Conservation (phyloP, 1,140 invertebrate genomes). For the Conopomorpha cramerella region DNA sequence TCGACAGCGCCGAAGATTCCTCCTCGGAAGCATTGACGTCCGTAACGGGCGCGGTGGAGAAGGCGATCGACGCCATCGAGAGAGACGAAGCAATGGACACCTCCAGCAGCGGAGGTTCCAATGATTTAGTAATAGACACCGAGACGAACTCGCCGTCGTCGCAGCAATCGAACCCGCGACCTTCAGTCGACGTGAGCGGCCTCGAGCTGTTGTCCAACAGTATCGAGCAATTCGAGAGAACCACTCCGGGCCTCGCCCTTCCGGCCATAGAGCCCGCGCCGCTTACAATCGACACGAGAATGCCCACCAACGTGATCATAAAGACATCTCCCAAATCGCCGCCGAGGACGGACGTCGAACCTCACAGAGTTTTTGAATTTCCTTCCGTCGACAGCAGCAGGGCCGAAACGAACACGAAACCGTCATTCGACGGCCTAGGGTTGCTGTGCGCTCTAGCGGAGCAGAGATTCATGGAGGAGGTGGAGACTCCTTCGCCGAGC, state of each 20-base stretch:
- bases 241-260: constrained; percentile 34
- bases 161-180: constrained; percentile 18
- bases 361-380: constrained; percentile 41
- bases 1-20: constrained; percentile 40
- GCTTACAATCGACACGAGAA: constrained; percentile 38
- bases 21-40: constrained; percentile 29
- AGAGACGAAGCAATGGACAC: constrained; percentile 34
- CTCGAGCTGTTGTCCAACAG: constrained; percentile 81
- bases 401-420: constrained; percentile 18
- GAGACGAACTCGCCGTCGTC: constrained; percentile 23
- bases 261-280: constrained; percentile 27
- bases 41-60: constrained; percentile 32
- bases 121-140: constrained; percentile 45
- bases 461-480: constrained; percentile 80
- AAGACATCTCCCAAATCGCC: constrained; percentile 55
- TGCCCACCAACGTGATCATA: constrained; percentile 35
- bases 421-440: constrained; percentile 72
- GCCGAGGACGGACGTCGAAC: constrained; percentile 21
- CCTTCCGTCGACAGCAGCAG: constrained; percentile 18
- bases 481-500: constrained; percentile 28
- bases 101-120: constrained; percentile 32
- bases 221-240: constrained; percentile 73
- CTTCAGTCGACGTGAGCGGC: constrained; percentile 72
- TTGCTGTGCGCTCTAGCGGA: constrained; percentile 84
- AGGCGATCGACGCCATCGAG: constrained; percentile 47